Conservation (phyloP, 2,797 vertebrate genomes). For the Neomorphus geoffroyi region DNA sequence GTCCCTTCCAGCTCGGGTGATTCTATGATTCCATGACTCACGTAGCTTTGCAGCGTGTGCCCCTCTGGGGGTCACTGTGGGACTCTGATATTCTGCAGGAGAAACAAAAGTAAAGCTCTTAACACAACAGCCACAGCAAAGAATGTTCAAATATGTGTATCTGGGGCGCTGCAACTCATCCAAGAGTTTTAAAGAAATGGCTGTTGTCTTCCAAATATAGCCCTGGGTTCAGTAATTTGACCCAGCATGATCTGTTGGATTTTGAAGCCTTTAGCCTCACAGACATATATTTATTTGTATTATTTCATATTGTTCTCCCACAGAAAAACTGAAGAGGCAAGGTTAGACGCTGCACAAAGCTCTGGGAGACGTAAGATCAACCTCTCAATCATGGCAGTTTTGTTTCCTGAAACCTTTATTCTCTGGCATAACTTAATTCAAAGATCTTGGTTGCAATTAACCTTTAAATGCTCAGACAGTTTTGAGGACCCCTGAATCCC, state of each 20-base stretch:
- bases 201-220: background rate
- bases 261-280: background rate
- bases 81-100: background rate
- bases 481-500: background rate
- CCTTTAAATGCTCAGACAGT: slow-evolving; percentile 8
- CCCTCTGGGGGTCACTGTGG: background rate
- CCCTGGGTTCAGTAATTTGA: background rate
- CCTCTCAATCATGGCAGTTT: background rate
- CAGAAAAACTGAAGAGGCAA: background rate
- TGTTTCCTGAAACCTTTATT: slow-evolving; percentile 37
- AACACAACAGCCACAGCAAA: background rate
- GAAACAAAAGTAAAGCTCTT: background rate
- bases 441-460: slow-evolving; percentile 19
- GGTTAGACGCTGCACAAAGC: background rate
- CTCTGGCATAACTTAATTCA: background rate
- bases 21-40: too few species aligned
- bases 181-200: background rate
- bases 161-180: background rate
- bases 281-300: background rate
- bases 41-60: background rate
- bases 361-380: background rate
- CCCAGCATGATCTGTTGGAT: background rate
- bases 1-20: too few species aligned
- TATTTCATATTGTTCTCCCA: background rate
- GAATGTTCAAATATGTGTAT: background rate